Base-by-base conservation (phyloP, 2,113 vertebrate genomes). In the Promerops cafer region DNA sequence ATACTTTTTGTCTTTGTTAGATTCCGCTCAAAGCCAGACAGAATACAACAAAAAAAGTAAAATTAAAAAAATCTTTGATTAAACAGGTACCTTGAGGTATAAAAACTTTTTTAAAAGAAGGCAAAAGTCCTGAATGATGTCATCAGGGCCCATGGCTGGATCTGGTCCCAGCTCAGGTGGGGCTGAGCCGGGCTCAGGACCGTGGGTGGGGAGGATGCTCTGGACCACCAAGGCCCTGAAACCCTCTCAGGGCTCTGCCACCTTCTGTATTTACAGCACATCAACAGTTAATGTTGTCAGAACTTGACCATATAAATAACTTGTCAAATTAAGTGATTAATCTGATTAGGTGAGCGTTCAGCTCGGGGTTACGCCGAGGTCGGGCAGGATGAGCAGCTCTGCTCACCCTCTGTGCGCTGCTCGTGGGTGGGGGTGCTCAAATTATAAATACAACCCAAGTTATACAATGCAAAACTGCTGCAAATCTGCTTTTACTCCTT, bases 311-410 rank as follows among this genome's bases (percentile, higher is more conserved):
- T 19, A 10, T 9, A 24, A 77, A 30, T 11, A 70, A 11, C 16
- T 18, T 61, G 65, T 53, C 60, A 49, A 61, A 90, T 47, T 35
- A 57, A 60, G 18, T 56, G 16, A 56, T 50, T 33, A 94, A 65
- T 44, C 40, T 27, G 22, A 82, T 87, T 39, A 52, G 30, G n/a
- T 14, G 49, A 45, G 75, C 1, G 0, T 30, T 87, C 65, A 61
- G 50, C 33, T 64, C 10, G 3, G 37, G 42, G 52, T 10, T 37
- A 2, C 0, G 2, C 10, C 0, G 0, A 4, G 59, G n/a, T 50
- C 0, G 0, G 37, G 42, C 22, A 56, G 45, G 30, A 45, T 10
- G n/a, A 31, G 44, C 35, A 59, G 76, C 52, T 66, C 39, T 61
- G 31, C 18, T 70, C 22, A 2, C 18, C 39, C 33, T 49, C 40